phyloP scores from a whole-genome alignment of 1,140 invertebrate species.

The Meloidogyne hapla region DNA sequence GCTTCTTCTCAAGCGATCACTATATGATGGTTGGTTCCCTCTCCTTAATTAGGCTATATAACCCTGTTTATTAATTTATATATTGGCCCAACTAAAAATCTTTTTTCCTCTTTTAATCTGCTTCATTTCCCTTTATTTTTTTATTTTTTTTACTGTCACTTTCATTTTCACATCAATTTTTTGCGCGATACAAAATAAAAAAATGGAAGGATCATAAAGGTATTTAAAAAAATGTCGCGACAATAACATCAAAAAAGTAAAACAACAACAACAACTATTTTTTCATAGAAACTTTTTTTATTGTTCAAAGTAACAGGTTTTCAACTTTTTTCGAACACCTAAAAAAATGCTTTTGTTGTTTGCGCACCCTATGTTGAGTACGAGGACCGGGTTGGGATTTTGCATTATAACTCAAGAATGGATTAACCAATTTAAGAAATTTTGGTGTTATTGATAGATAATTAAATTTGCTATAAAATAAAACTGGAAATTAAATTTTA shows the following conservation, averaged over 20 bases:
- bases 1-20: too few relatives aligned
- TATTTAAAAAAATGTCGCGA: background rate
- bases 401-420: background rate
- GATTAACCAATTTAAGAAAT: background rate
- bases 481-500: background rate
- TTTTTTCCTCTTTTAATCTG: background rate
- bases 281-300: background rate
- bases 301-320: background rate
- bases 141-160: background rate
- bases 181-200: background rate
- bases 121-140: background rate
- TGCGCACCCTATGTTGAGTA: background rate
- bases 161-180: slow-evolving; percentile 4
- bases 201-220: background rate
- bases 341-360: background rate
- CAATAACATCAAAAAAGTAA: background rate
- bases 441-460: background rate
- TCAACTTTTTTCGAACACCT: background rate
- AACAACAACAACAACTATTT: background rate
- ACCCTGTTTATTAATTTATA: too few relatives aligned
- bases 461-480: background rate
- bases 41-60: too few relatives aligned
- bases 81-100: too few relatives aligned
- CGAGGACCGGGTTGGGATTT: background rate
- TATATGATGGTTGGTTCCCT: too few relatives aligned